phyloP scores from a whole-genome alignment of 2,113 vertebrate genomes.

The Acrocephalus arundinaceus region DNA sequence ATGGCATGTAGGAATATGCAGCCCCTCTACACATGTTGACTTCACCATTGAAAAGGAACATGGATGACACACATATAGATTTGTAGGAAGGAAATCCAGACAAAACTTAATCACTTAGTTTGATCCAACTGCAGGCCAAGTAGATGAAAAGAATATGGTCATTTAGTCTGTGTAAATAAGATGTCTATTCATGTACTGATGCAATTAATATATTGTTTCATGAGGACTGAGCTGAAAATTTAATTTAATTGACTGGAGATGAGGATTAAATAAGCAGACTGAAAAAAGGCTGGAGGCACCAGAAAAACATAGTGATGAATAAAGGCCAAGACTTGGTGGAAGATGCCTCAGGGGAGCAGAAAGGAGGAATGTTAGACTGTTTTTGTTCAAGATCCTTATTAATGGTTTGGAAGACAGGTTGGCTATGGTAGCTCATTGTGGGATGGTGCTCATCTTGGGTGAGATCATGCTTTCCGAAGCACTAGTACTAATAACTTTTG shows the following conservation, averaged over 20 bases:
- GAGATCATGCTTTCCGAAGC: not conserved
- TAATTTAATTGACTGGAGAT: conserved; percentile 30
- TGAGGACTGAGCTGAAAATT: not conserved
- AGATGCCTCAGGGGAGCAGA: not conserved
- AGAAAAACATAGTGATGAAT: not conserved
- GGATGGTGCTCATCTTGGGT: not conserved
- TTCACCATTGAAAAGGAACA: not conserved
- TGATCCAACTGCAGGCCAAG: not conserved
- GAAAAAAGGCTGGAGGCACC: conserved; percentile 9
- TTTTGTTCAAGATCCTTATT: conserved; percentile 14
- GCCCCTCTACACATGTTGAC: not conserved
- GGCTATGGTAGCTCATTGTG: not conserved
- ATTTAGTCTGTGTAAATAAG: conserved; percentile 4
- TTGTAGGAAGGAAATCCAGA: not conserved
- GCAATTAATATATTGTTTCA: not conserved
- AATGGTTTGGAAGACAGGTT: not conserved
- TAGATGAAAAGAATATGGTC: not conserved
- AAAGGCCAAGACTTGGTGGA: not conserved
- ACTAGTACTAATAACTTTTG: not conserved
- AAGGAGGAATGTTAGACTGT: not conserved
- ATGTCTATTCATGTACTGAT: not conserved
- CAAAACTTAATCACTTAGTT: not conserved
- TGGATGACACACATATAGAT: not conserved
- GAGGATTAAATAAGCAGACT: not conserved
- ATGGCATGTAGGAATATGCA: not conserved